Evolutionary conservation across 2,797 vertebrate genomes (phyloP), one percentile per base, ranked within the genome.

Genomic region (Sciaenops ocellatus): DNA sequence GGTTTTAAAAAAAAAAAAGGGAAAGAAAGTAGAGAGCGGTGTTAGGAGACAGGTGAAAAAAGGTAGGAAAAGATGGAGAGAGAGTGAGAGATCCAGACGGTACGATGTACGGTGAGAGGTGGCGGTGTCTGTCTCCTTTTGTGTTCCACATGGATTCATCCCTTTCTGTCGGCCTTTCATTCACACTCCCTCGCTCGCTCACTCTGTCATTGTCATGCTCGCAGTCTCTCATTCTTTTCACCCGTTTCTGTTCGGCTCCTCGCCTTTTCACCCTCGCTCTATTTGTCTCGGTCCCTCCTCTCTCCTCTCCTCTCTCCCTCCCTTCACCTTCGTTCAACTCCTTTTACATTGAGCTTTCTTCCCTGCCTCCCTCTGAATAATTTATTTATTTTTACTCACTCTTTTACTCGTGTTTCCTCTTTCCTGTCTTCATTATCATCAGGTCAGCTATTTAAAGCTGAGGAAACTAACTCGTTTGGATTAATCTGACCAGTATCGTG

Each of bases 81-180:
- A 16, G 73, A 51, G 61, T 0, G 78, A 55, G 63, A 38, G 77
- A 82, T 28, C 16, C 51, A 62, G 80, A 59, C 69, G n/a, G n/a
- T n/a, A n/a, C n/a, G n/a, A n/a, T n/a, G 11, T 54, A n/a, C 47
- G 68, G 81, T 15, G 78, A 61, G 79, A 80, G 87, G 76, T 47
- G 79, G 78, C 63, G 24, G 71, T 17, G 78, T 76, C 84, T 68
- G 77, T 82, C 88, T 87, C 74, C 76, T 60, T 90, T 90, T 89
- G 85, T 89, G 89, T 89, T 92, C 81, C 86, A 78, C 85, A 24
- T 87, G 84, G 82, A 89, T 92, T 85, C 83, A 66, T 89, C 84
- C 62, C 77, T 80, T 72, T 86, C 83, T 83, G 68, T 78, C 80
- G n/a, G 73, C 77, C 78, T 86, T 80, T 87, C 85, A 84, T 87